phyloP scores from a whole-genome alignment of 2,888 invertebrate species.

The Piscicola geometra region DNA sequence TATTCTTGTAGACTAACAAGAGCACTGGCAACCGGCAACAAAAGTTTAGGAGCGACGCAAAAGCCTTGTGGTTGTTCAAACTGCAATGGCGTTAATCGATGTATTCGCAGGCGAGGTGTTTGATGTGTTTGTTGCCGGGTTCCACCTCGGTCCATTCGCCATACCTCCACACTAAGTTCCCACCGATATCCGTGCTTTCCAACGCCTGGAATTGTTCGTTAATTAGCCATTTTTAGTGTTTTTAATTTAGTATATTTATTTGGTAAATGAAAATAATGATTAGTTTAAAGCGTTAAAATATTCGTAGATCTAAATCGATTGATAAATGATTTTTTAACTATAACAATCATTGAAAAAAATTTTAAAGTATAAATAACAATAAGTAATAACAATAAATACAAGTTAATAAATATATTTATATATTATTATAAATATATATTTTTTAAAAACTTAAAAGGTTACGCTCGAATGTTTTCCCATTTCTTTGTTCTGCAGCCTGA shows the following conservation, averaged over 20 bases:
- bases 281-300: too few relatives aligned
- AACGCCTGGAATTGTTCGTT: background rate
- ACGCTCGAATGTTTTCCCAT: slow-evolving; percentile 33
- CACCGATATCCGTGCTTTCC: slow-evolving; percentile 14
- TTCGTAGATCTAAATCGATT: too few relatives aligned
- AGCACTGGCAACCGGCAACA: too few relatives aligned
- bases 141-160: slow-evolving; percentile 36
- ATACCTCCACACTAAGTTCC: slow-evolving; percentile 34
- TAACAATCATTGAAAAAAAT: background rate
- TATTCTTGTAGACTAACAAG: too few relatives aligned
- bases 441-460: background rate
- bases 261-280: too few relatives aligned
- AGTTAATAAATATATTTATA: background rate
- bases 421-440: background rate
- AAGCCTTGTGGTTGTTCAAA: too few relatives aligned
- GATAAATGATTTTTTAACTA: too few relatives aligned
- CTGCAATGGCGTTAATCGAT: too few relatives aligned
- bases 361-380: too few relatives aligned
- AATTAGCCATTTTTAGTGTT: background rate
- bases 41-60: too few relatives aligned
- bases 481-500: slow-evolving; percentile 12
- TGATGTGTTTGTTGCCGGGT: slow-evolving; percentile 24
- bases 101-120: slow-evolving; percentile 35
- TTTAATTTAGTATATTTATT: background rate
- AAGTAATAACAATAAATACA: background rate